Conservation (phyloP, 2,113 vertebrate species). For the Lepisosteus osseus region DNA sequence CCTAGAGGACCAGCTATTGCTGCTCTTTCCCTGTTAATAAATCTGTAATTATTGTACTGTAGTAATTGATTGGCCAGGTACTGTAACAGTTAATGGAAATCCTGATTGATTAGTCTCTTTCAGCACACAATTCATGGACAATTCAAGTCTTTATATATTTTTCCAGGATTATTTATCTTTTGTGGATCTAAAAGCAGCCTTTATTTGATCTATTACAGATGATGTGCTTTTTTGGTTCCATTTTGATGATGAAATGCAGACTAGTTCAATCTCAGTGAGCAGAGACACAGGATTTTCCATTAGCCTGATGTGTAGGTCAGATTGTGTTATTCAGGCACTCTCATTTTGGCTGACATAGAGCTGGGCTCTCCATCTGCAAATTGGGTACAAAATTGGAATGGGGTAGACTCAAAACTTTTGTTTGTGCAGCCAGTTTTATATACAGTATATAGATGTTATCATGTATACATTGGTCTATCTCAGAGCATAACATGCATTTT, state of each 20-base stretch:
- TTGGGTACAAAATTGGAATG: too few species aligned
- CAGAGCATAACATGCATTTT: too few species aligned
- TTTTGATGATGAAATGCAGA: slow-evolving; percentile 4
- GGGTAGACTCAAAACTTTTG: too few species aligned
- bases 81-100: neutral
- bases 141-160: neutral
- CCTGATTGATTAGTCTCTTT: neutral
- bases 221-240: neutral
- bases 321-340: neutral
- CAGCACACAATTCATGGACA: neutral
- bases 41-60: too few species aligned
- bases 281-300: neutral
- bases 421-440: too few species aligned
- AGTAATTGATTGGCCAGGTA: too few species aligned
- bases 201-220: neutral
- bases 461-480: too few species aligned
- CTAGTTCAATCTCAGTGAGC: neutral
- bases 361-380: too few species aligned
- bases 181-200: neutral
- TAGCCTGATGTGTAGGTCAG: neutral
- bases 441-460: too few species aligned
- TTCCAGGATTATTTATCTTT: neutral
- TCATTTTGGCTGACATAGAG: too few species aligned
- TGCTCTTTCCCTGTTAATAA: too few species aligned
- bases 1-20: too few species aligned